Evolutionary conservation across 2,888 invertebrate genomes (phyloP), one percentile per base, ranked within the genome.

Genomic region (Malthinus seriepunctatus): DNA sequence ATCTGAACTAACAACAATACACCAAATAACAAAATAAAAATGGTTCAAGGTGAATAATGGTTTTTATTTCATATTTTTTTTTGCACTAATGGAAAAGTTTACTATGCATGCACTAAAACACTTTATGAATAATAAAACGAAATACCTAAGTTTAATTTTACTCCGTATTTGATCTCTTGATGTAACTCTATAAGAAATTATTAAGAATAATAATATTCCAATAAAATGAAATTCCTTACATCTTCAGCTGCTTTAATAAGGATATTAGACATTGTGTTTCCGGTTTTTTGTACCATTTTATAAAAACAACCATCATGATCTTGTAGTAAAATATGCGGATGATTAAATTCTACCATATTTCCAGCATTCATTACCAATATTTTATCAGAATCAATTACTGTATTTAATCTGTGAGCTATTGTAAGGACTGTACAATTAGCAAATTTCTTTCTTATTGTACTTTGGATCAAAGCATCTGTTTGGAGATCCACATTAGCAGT

Each of bases 341-440:
- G 86, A 1, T 88, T 91, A 12, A 88, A 84, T 75, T 94, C 93
- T 1, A 85, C 83, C 73, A 87, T 82, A 32, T 12, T 86, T 0
- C 91, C 91, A 15, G 87, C 86, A 71, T 90, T 88, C 83, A 91
- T 85, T 10, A 91, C 90, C 65, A 91, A 73, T 52, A 91, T 87
- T 77, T 85, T 83, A 78, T 90, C 89, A 0, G 88, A 89, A 76
- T 92, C 91, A 87, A 91, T 90, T 1, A 91, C 88, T 0, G 91
- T 91, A 70, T 91, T 86, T 1, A 92, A 82, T 23, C 91, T 82
- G 76, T 91, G 91, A 33, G 91, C 91, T 38, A 91, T 89, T 0
- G 90, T 91, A 23, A 91, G 81, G 23, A 91, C 90, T 0, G 90
- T 90, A 72, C 89, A 90, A 10, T 84, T 80, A 1, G 81, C 82